Base-by-base conservation (phyloP, 2,888 invertebrate species). In the Pseudococcus longispinus region DNA sequence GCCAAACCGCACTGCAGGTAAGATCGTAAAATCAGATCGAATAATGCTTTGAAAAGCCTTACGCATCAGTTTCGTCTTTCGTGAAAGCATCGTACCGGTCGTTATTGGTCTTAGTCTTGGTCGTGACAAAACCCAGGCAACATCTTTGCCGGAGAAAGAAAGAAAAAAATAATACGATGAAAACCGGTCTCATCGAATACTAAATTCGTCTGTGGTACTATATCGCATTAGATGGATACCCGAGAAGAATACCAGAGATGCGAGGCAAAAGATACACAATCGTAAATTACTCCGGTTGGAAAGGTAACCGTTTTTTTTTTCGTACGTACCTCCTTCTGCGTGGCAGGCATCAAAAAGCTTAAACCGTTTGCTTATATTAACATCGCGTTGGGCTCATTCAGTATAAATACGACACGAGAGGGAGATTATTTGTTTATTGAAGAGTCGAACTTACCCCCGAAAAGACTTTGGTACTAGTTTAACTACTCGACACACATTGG, bases 291-390 rank as follows among this genome's bases (percentile, higher is more conserved):
- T 60, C 23, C 13, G 13, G 44, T 11, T 60, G 6, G 60, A 60
- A 60, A 60, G 60, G 60, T 60, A 60, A 60, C 60, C 60, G 60
- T 60, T 60, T 60, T 60, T 60, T 60, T 23, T 51, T 51, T n/a
- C 46, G n/a, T 51, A n/a, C 23, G 23, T 60, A 37, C 23, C 51
- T 51, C 13, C 23, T 60, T 60, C 23, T 60, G 13, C 13, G 60
- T 23, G 9, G 60, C 23, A 60, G 23, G 11, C 60, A 60, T 60
- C 23, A 60, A 60, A 60, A 60, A 60, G 60, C 60, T 60, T 60
- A 60, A 60, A 60, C 20, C 60, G 60, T 60, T 60, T 15, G 23
- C 23, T 60, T 60, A 51, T n/a, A 51, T 51, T 51, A 51, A 15
- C 15, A 13, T 1, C 15, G 13, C 15, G 13, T 37, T 37, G 9